A percentile compares a stretch with the other conserved stretches of the same genome.
phyloP scores from a whole-genome alignment of 2,797 vertebrate genomes.

The Sebastes matsubarae region DNA sequence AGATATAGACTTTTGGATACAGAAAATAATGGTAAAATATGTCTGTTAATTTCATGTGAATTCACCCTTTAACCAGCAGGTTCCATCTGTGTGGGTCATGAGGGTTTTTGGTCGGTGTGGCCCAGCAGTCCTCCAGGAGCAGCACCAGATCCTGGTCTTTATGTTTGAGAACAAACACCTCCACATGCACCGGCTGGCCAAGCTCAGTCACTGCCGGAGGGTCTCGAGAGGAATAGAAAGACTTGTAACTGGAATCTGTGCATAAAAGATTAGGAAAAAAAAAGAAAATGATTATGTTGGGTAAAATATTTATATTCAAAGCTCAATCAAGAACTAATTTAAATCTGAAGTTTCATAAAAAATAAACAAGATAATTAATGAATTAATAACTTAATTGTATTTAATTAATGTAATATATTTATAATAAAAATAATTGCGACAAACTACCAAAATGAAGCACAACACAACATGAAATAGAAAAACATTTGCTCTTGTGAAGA shows the following conservation, averaged over 20 bases:
- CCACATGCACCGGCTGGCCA: conserved; percentile 64
- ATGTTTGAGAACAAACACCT: conserved; percentile 64
- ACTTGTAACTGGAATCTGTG: conserved; percentile 62
- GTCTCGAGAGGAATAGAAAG: conserved; percentile 48
- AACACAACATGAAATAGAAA: background rate
- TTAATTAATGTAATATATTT: no score
- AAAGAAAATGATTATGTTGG: accelerated
- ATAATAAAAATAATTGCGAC: no score
- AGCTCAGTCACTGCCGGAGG: conserved; percentile 29
- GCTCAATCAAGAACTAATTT: no score
- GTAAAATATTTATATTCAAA: background rate
- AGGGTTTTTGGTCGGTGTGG: conserved; percentile 59
- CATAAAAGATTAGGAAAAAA: background rate
- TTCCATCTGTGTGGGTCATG: conserved; percentile 58
- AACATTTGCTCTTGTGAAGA: no score
- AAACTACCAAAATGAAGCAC: no score
- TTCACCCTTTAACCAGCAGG: conserved; percentile 63
- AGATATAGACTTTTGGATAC: no score
- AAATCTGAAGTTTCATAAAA: no score
- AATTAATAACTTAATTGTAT: no score
- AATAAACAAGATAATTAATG: no score
- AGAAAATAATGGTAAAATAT: no score
- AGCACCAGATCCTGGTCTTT: conserved; percentile 55
- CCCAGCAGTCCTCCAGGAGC: conserved; percentile 69
- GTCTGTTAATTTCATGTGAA: background rate